Evolutionary conservation across 2,797 vertebrate species (phyloP), one percentile per base, ranked within the genome.

Genomic region (Falco cherrug): DNA sequence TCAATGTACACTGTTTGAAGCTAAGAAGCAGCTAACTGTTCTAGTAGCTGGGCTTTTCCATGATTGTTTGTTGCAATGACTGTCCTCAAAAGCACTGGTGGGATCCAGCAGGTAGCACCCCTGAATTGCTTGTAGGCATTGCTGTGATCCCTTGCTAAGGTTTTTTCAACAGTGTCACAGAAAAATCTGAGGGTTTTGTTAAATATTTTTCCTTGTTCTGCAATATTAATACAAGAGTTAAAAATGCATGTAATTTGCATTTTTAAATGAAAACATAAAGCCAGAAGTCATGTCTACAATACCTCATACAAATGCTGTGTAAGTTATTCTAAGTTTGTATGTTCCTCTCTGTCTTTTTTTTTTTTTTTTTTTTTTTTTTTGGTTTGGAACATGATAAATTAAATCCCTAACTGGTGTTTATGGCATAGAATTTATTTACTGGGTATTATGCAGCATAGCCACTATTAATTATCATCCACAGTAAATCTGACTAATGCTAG

Each of bases 401-500:
- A 96, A 90, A 87, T 69, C 83, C 28, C 7, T 81, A 82, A 90
- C 31, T 81, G 33, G 37, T 68, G 41, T 89, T 77, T 31, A 90
- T 24, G 25, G 16, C 81, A 71, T 17, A 75, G 21, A 83, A 79
- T 68, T 97, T 97, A 93, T 95, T 96, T 95, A 76, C 31, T 77
- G 45, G 41, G 20, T 92, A 82, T 92, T 77, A 68, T 77, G n/a
- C 68, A 78, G 6, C 37, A 48, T 61, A 91, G 60, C 64, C 69
- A 68, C 29, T 92, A 79, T 89, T 92, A 97, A 95, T 95, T 96
- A 85, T 47, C 75, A 93, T 78, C n/a, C 37, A 79, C 51, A 86
- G 50, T 93, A 93, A 97, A 96, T 91, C 69, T 95, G 20, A 68
- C 41, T 96, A 83, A 89, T 94, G 33, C 5, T 90, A 39, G 61